Evolutionary conservation across 2,113 vertebrate species (phyloP), one percentile per base, ranked within the genome.

Genomic region (Nothoprocta pentlandii): DNA sequence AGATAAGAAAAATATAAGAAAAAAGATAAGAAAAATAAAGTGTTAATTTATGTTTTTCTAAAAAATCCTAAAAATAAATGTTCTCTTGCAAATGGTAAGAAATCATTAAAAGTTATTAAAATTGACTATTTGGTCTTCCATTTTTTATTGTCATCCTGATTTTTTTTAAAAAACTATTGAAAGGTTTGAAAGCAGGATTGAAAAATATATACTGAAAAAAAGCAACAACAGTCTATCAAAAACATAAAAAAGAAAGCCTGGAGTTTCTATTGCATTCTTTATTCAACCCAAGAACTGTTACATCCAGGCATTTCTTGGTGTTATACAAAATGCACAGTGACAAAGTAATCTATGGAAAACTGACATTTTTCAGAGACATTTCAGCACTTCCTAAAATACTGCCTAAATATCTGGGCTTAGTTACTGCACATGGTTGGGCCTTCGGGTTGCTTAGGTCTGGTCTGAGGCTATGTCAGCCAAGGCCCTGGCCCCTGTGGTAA

Each of bases 51-150:
- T 12, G 12, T 77, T 83, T 7, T 81, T 62, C 30, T 75, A 14
- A 5, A 3, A 79, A 75, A 70, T 2, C 11, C 19, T 58, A 58
- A 42, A 94, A 67, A 58, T 81, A 62, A 70, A 53, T 19, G 5
- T 14, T 69, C 0, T 0, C 4, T 3, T 62, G 8, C n/a, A 26
- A 0, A 0, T 16, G 25, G n/a, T 56, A 46, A 76, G 20, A 28
- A 70, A 32, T 8, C 47, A 59, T 53, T 39, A 46, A 44, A 22
- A 71, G 32, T 12, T 56, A 25, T 46, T 76, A n/a, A 32, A 21
- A 66, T 1, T 58, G 28, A 63, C 21, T 68, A 4, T 12, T 44
- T 36, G 10, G 4, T 71, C 3, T 47, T 77, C 23, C 41, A 6
- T 1, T 10, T 78, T 93, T 51, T 34, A 32, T 25, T 67, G 9